These are phyloP conservation scores for Hoplodrina ambigua DNA, from an alignment of 2,888 invertebrate species.

Conservation along the genomic window DNA sequence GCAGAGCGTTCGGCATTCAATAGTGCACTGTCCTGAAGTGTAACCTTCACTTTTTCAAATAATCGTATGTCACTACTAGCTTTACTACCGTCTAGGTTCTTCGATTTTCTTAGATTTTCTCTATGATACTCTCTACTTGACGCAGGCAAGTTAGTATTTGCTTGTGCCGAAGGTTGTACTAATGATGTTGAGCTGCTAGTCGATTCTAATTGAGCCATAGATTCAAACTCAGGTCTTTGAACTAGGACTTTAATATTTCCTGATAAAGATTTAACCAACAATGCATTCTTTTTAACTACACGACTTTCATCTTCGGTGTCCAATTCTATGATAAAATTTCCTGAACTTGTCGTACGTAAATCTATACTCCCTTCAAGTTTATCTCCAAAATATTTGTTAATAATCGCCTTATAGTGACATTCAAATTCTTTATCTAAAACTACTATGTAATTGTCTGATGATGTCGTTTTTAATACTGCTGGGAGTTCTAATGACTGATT, in stretches of 20 bases:
- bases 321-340: constrained; percentile 70
- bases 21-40: constrained; percentile 59
- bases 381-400: constrained; percentile 64
- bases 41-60: constrained; percentile 64
- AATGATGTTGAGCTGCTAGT: constrained; percentile 44
- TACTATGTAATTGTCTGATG: constrained; percentile 75
- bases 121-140: constrained; percentile 43
- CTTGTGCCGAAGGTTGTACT: constrained; percentile 60
- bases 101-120: constrained; percentile 42
- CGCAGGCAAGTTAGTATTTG: constrained; percentile 62
- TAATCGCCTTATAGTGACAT: constrained; percentile 66
- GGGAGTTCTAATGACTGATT: constrained; percentile 63
- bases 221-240: constrained; percentile 51
- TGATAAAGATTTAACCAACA: constrained; percentile 72
- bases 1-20: constrained; percentile 61
- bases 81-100: constrained; percentile 50
- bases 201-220: constrained; percentile 22
- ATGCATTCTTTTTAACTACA: constrained; percentile 64
- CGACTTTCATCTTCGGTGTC: constrained; percentile 50
- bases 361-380: constrained; percentile 66
- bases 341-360: constrained; percentile 72
- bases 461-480: constrained; percentile 72
- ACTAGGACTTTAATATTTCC: constrained; percentile 75
- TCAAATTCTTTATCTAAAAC: constrained; percentile 82
- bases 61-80: constrained; percentile 72